Conservation (phyloP, 92 coral and sea anemone genomes). For the Actinernus sp. region DNA sequence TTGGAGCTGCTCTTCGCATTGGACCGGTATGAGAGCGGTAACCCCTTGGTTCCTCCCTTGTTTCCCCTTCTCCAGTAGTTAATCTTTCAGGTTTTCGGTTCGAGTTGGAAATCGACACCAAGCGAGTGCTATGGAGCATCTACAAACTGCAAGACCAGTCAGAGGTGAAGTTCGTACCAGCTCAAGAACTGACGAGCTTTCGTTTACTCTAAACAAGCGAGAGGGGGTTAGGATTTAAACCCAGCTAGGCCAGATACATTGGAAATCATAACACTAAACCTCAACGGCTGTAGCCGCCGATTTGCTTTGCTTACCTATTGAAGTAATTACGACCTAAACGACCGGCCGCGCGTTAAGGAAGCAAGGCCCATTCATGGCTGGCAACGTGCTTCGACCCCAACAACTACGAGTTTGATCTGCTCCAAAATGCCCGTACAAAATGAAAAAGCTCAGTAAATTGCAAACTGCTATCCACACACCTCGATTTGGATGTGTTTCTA, state of each 20-base stretch:
- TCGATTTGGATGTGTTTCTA: background rate
- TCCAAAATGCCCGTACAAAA: background rate
- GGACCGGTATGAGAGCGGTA: background rate
- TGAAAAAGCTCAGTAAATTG: background rate
- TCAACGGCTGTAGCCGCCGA: background rate
- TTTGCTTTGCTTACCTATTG: background rate
- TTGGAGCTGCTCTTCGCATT: slow-evolving; percentile 38
- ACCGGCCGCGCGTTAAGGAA: background rate
- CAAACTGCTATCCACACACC: background rate
- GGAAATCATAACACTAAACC: background rate
- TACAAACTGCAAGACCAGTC: background rate
- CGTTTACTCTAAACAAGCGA: too few relatives aligned
- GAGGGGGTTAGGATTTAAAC: too few relatives aligned
- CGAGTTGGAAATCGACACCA: slow-evolving; percentile 11
- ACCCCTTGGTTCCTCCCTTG: background rate
- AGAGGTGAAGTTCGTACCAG: too few relatives aligned
- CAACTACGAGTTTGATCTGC: background rate
- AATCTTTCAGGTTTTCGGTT: slow-evolving; percentile 5
- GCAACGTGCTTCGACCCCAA: background rate
- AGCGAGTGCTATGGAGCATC: background rate
- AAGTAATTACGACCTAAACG: background rate
- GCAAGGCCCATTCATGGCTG: slow-evolving; percentile 2
- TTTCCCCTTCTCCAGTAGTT: background rate
- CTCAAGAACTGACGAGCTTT: too few relatives aligned
- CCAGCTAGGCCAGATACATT: background rate